Percentiles rank a stretch among this genome's conserved stretches.
These are phyloP conservation scores for Loriculus beryllinus DNA, from an alignment of 2,797 vertebrate genomes.

Conservation along the genomic window DNA sequence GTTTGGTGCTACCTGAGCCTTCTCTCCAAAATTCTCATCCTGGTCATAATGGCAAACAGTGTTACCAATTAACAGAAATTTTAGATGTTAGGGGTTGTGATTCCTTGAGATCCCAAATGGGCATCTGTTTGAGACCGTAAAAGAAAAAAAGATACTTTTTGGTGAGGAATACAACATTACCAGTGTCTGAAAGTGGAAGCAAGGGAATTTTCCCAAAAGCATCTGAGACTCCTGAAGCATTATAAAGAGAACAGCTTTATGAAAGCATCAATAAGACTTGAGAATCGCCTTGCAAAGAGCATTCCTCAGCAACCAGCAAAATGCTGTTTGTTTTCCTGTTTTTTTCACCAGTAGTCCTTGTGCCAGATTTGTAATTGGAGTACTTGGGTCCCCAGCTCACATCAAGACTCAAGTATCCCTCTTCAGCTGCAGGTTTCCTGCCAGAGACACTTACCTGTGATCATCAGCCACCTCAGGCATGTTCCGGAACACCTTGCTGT, in stretches of 20 bases:
- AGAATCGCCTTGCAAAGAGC: background rate
- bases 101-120: background rate
- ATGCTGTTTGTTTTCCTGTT: background rate
- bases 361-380: background rate
- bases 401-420: background rate
- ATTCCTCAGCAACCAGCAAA: background rate
- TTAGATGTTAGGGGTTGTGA: background rate
- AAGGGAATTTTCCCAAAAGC: background rate
- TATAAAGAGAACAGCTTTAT: background rate
- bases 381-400: background rate
- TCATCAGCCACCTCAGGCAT: background rate
- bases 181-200: background rate
- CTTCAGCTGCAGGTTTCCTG: background rate
- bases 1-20: fast-evolving
- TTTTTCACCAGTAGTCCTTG: background rate
- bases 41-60: background rate
- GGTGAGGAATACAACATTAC: background rate
- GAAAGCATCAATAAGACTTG: background rate
- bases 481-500: background rate
- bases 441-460: background rate
- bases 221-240: background rate
- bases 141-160: background rate
- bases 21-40: background rate
- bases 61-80: background rate
- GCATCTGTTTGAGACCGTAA: background rate